Evolutionary conservation across 1,140 invertebrate species (phyloP).

Genomic region (Portunus trituberculatus): DNA sequence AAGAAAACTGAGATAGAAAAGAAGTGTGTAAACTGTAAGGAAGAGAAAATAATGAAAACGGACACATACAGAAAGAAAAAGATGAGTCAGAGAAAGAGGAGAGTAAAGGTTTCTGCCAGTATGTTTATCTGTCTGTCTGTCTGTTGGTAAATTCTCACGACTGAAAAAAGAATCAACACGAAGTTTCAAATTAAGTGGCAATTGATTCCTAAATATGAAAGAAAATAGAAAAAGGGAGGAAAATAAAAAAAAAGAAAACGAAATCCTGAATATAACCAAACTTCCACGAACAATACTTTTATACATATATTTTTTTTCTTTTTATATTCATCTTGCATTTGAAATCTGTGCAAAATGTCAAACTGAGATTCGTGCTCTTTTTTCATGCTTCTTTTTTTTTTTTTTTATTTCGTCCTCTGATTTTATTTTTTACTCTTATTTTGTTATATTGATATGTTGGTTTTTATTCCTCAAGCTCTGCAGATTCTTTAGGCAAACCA

Average conservation of each 20-base stretch:
- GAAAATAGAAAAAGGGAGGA: neutral
- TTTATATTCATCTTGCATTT: neutral
- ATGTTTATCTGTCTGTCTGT: neutral
- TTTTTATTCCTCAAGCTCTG: too few species aligned
- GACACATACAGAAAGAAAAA: too few species aligned
- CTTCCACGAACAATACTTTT: neutral
- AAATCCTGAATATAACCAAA: neutral
- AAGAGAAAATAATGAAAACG: neutral
- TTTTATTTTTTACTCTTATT: too few species aligned
- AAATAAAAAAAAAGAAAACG: neutral
- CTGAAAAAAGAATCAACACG: too few species aligned
- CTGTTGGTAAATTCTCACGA: neutral
- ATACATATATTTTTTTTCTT: neutral
- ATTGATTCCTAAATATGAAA: neutral
- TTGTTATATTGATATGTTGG: too few species aligned
- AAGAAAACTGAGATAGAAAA: neutral
- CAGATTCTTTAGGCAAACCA: too few species aligned
- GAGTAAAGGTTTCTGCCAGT: neutral
- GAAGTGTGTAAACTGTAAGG: neutral
- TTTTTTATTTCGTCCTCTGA: too few species aligned
- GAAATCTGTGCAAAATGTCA: neutral
- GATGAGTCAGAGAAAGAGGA: too few species aligned
- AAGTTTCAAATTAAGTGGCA: neutral
- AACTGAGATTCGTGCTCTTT: too few species aligned
- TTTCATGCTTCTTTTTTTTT: too few species aligned